Base-by-base conservation (phyloP, 2,113 vertebrate genomes). In the Bolborhynchus lineola region DNA sequence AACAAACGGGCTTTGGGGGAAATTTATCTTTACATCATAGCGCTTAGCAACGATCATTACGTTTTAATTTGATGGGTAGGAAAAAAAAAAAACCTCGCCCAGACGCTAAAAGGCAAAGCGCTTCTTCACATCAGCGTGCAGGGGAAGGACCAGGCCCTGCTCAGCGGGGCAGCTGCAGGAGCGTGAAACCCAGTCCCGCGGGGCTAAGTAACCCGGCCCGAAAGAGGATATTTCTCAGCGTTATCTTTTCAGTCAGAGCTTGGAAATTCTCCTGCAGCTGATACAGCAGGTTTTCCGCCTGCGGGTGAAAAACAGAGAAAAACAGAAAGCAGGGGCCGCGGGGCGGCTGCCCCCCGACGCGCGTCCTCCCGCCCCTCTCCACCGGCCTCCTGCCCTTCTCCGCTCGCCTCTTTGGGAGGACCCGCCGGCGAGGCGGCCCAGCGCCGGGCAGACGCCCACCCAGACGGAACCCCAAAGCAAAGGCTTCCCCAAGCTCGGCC, bases 191-290 rank as follows among this genome's bases (percentile, higher is more conserved):
- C 29, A 8, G 6, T 3, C 12, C 29, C 29, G 33, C 19, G 15
- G 7, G 17, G 37, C 50, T 4, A 9, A 25, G 19, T 4, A 28
- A 31, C 39, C 46, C 9, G 4, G 0, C 4, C 52, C 37, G 37
- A 26, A 24, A 59, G 35, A 99, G 98, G 99, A 99, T 99, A 99
- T 99, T 97, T 95, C 98, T 98, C 62, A 97, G 96, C 79, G 98
- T 97, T 79, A 99, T 68, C 78, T 98, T 97, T 49, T 98, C 97
- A 3, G 98, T 98, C 59, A 99, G 95, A 5, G 92, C 94, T 83
- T 98, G 97, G 63, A 99, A 99, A 90, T 96, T 97, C 26, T 98
- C 98, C 47, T 99, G 98, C 67, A 99, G 95, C 50, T 97, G 93
- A 67, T 96, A 97, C 95, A 99, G 97, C 47, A 98, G 97, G 60